Percentiles rank a stretch among this genome's conserved stretches.
Evolutionary conservation across 2,888 invertebrate species (phyloP).

Genomic region (Andricus quercusramuli): DNA sequence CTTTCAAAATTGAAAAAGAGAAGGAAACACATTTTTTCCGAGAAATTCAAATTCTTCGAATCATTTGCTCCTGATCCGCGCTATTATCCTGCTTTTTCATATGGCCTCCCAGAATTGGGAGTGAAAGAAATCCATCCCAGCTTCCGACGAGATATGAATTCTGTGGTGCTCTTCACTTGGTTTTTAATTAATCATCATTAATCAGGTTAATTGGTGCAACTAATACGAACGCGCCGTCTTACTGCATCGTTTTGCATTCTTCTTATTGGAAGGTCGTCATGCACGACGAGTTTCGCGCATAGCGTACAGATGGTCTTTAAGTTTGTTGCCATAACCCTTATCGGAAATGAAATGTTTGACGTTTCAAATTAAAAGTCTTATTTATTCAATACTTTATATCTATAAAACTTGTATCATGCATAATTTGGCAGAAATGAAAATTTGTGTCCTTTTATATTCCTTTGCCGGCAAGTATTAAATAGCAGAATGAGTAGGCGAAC

Average conservation of each 20-base stretch:
- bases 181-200: constrained; percentile 46
- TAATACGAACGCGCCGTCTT: constrained; percentile 5
- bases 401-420: neutral
- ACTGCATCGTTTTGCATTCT: constrained; percentile 25
- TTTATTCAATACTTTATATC: neutral
- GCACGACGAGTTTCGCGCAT: constrained; percentile 5
- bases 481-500: neutral
- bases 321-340: neutral
- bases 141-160: constrained; percentile 31
- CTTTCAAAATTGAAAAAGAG: neutral
- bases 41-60: constrained; percentile 1
- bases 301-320: constrained; percentile 8
- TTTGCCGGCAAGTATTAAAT: neutral
- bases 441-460: neutral
- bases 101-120: constrained; percentile 28
- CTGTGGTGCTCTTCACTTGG: constrained; percentile 40
- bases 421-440: neutral
- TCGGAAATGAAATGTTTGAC: constrained; percentile 5
- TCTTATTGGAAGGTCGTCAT: constrained; percentile 26
- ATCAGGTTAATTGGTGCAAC: constrained; percentile 46
- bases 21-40: neutral
- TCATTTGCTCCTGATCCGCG: neutral
- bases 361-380: neutral
- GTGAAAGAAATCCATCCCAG: constrained; percentile 30
- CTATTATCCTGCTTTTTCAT: constrained; percentile 37